Evolutionary conservation across 2,888 invertebrate species (phyloP), one percentile per base, ranked within the genome.

Genomic region (Caenorhabditis sp.): DNA sequence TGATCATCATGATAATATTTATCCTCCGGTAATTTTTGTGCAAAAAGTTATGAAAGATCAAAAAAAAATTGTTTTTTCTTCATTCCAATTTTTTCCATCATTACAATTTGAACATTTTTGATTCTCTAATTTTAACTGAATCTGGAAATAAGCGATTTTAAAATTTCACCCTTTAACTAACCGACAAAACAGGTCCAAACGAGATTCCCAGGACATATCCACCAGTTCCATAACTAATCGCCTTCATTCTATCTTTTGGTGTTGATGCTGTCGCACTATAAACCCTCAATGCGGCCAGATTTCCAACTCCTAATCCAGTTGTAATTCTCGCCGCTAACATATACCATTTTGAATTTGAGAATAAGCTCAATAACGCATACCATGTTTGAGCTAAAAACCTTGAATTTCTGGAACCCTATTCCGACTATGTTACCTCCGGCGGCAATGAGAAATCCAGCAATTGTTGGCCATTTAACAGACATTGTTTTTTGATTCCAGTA

Each of bases 401-500:
- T 7, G 10, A 4, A 54, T 23, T 7, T 21, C 21, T 21, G 3
- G 2, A 4, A 23, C 23, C n/a, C n/a, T n/a, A 54, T 54, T 12
- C 5, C 21, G 54, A 23, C 4, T 21, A 54, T 25, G 4, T 54
- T 25, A 54, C 54, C 79, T 10, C 70, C 38, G 1, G 71, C 77
- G 1, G 77, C 68, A 1, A 74, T 69, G 21, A 70, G 14, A 52
- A 80, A 72, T 27, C 80, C 80, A 43, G 67, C 67, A 23, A 71
- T 70, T 14, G 74, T 70, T 10, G 80, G 80, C 57, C 63, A 64
- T 26, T 64, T 68, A 8, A 74, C 76, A 1, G 77, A 74, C 63
- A 80, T 64, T 14, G 71, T 78, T 50, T 67, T 71, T 52, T 80
- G 80, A 61, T 78, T 80, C 80, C 80, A 80, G 8, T 56, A 70